Evolutionary conservation across 1,140 invertebrate genomes (phyloP), one percentile per base, ranked within the genome.

Genomic region (Apis cerana): DNA sequence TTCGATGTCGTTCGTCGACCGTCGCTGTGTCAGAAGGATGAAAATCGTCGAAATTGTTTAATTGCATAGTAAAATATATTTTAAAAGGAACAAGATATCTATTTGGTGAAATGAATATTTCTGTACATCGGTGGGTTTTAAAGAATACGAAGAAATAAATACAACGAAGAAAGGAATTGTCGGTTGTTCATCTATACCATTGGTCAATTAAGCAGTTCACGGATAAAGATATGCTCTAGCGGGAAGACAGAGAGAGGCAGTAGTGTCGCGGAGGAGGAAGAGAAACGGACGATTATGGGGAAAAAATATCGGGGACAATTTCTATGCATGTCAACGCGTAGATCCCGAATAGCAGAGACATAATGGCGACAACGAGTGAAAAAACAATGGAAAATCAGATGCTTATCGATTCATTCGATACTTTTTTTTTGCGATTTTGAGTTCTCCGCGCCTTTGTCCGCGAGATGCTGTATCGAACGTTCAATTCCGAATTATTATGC

Each of bases 331-430:
- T 50, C n/a, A 23, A 50, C 58, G 71, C 74, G 48, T 68, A 77
- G 61, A 84, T 72, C 62, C 12, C 59, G 64, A 77, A 64, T 33
- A n/a, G 19, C 62, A 3, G 56, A 58, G 80, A 72, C 81, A 65
- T 79, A 80, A 84, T 79, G 62, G 72, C 78, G 75, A 83, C 82
- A 80, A 84, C 59, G 71, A 77, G 68, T 78, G 81, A 58, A 75
- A 75, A 81, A 83, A 52, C 72, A 23, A 70, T 69, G 59, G 43
- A 87, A 74, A 77, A 84, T 79, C 70, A 72, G 85, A 61, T 74
- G 54, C 19, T 21, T 67, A 86, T 84, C 72, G 82, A 84, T 80
- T 81, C 71, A 62, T n/a, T 23, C 59, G 65, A 48, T 64, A 83
- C 27, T 74, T 27, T 56, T 52, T 15, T 54, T 11, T 21, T 11